Evolutionary conservation across 1,140 invertebrate species (phyloP).

Genomic region (Neoseiulus cucumeris): DNA sequence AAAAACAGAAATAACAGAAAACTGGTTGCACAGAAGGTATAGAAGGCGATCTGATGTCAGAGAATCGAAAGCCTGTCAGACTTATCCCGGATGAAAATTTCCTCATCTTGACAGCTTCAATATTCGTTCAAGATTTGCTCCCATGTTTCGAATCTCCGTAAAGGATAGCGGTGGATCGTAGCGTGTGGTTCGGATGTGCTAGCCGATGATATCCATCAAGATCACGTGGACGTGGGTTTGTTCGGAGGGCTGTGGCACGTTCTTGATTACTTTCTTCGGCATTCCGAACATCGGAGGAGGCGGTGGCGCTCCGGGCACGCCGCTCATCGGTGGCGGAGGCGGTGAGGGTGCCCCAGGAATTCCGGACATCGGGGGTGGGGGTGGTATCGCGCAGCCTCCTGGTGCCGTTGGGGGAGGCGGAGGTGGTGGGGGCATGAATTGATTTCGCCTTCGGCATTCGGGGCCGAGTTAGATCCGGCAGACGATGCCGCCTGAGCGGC

Average conservation of each 20-base stretch:
- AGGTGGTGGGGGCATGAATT: neutral
- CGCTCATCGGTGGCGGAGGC: conserved; percentile 23
- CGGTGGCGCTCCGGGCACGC: conserved; percentile 28
- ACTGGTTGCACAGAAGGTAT: no score
- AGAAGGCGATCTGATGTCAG: no score
- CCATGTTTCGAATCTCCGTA: no score
- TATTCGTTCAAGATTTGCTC: no score
- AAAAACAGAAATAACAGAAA: no score
- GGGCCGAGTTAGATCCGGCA: neutral
- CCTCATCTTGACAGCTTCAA: no score
- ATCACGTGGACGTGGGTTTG: no score
- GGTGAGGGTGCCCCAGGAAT: conserved; percentile 31
- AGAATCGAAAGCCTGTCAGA: no score
- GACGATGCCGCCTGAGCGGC: neutral
- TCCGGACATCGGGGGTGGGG: conserved; percentile 14
- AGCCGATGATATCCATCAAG: no score
- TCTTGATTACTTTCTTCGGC: conserved; percentile 52
- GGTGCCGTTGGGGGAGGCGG: conserved; percentile 29
- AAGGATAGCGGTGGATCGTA: no score
- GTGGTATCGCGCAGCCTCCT: conserved; percentile 18
- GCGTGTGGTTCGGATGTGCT: no score
- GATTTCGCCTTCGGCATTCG: neutral
- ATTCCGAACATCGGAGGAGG: conserved; percentile 24
- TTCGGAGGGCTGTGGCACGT: conserved; percentile 43
- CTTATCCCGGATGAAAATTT: no score